Conservation (phyloP, 2,113 vertebrate species). For the Mus spicilegus region DNA sequence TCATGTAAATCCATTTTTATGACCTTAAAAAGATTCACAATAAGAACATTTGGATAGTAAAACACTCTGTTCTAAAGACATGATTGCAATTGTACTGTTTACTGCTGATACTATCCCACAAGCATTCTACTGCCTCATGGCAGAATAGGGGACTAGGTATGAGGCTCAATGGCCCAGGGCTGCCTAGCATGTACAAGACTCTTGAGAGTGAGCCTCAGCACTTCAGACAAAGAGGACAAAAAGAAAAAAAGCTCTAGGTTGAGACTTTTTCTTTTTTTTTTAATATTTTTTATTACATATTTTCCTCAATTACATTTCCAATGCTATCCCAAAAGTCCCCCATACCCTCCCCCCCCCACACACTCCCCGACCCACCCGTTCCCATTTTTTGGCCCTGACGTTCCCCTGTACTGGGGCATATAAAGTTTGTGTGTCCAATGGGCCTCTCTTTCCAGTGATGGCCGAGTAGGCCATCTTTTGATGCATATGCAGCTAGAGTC, state of each 20-base stretch:
- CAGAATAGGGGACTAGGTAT: neutral
- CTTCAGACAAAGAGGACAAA: neutral
- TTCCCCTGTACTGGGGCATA: too few relatives aligned
- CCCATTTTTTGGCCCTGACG: too few relatives aligned
- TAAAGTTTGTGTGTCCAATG: too few relatives aligned
- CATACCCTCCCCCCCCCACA: too few relatives aligned
- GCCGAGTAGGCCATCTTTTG: too few relatives aligned
- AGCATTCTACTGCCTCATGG: conserved; percentile 30
- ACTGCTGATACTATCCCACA: conserved; percentile 68
- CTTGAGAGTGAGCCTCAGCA: neutral
- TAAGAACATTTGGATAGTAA: conserved; percentile 68
- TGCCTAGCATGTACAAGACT: neutral
- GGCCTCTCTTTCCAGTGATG: too few relatives aligned
- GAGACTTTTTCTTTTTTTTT: conserved; percentile 47
- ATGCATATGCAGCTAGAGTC: too few relatives aligned
- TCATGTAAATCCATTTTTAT: conserved; percentile 75
- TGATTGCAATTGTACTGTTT: conserved; percentile 76
- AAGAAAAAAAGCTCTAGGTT: conserved; percentile 26
- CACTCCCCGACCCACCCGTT: too few relatives aligned
- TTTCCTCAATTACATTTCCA: too few relatives aligned
- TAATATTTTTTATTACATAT: too few relatives aligned
- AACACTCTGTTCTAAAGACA: conserved; percentile 66
- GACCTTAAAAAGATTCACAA: conserved; percentile 72
- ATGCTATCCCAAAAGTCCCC: too few relatives aligned
- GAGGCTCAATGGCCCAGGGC: neutral